phyloP scores from a whole-genome alignment of 2,888 invertebrate species.

The Cryptocephalus primarius region DNA sequence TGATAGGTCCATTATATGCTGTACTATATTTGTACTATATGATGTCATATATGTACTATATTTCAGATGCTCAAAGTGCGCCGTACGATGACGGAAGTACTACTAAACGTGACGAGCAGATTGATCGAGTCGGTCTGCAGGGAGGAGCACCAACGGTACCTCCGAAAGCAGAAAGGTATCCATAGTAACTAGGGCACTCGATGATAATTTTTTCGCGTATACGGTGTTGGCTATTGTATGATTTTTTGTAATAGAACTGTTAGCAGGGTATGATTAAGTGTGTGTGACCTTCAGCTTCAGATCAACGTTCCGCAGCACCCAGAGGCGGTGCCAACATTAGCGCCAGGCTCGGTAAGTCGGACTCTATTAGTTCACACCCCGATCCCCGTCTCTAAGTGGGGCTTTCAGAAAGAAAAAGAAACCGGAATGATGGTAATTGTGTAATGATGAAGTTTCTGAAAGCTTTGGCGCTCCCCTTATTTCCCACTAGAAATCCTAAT shows the following conservation, averaged over 20 bases:
- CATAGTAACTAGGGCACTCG: slow-evolving; percentile 28
- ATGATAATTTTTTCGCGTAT: slow-evolving; percentile 2
- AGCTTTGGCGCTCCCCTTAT: no score
- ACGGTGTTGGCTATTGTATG: not conserved
- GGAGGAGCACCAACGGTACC: slow-evolving; percentile 73
- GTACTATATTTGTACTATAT: no score
- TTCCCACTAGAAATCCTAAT: no score
- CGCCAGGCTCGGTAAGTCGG: slow-evolving; percentile 80
- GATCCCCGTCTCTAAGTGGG: not conserved
- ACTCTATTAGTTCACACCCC: not conserved
- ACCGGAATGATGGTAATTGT: no score
- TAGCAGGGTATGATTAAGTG: slow-evolving; percentile 33
- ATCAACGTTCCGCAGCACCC: slow-evolving; percentile 35
- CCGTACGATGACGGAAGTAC: slow-evolving; percentile 81
- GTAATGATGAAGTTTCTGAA: no score
- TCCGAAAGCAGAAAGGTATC: slow-evolving; percentile 65
- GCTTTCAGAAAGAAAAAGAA: no score
- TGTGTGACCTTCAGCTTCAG: slow-evolving; percentile 39
- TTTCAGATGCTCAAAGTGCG: slow-evolving; percentile 79
- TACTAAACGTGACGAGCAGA: slow-evolving; percentile 86
- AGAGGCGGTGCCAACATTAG: slow-evolving; percentile 66
- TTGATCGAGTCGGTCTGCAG: slow-evolving; percentile 76
- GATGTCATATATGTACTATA: no score
- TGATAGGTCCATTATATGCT: no score
- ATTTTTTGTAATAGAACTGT: slow-evolving; percentile 12